Conservation (phyloP, 2,797 vertebrate species). For the Diplodus puntazzo region DNA sequence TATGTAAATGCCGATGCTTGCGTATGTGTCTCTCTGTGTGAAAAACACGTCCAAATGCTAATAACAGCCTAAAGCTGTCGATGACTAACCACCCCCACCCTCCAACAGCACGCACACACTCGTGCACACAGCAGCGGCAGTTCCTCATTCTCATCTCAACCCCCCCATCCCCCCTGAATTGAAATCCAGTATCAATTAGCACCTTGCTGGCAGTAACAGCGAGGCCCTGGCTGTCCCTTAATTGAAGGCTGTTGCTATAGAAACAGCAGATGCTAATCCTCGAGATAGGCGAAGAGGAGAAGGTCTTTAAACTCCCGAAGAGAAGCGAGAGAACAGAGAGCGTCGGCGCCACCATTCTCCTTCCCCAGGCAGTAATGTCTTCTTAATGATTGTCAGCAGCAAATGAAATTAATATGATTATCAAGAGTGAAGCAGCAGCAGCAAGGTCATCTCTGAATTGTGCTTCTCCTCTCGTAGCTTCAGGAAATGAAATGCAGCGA, state of each 20-base stretch:
- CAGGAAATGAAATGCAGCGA: constrained; percentile 11
- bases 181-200: constrained; percentile 80
- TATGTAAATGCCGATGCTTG: constrained; percentile 5
- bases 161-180: constrained; percentile 33
- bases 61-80: constrained; percentile 53
- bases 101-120: constrained; percentile 4
- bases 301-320: constrained; percentile 32
- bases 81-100: neutral
- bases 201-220: constrained; percentile 72
- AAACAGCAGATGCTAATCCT: constrained; percentile 74
- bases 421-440: constrained; percentile 28
- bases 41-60: constrained; percentile 31
- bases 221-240: constrained; percentile 51
- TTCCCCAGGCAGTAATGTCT: constrained; percentile 17
- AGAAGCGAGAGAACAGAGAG: constrained; percentile 31
- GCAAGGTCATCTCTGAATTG: constrained; percentile 17
- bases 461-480: constrained; percentile 15
- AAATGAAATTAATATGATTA: constrained; percentile 48
- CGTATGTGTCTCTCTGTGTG: constrained; percentile 13
- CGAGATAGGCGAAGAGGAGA: constrained; percentile 19
- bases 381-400: constrained; percentile 41
- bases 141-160: constrained; percentile 46
- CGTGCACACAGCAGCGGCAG: neutral
- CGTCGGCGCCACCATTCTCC: neutral
- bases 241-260: constrained; percentile 79